phyloP scores from a whole-genome alignment of 2,888 invertebrate genomes.

The Chloroclysta siterata region DNA sequence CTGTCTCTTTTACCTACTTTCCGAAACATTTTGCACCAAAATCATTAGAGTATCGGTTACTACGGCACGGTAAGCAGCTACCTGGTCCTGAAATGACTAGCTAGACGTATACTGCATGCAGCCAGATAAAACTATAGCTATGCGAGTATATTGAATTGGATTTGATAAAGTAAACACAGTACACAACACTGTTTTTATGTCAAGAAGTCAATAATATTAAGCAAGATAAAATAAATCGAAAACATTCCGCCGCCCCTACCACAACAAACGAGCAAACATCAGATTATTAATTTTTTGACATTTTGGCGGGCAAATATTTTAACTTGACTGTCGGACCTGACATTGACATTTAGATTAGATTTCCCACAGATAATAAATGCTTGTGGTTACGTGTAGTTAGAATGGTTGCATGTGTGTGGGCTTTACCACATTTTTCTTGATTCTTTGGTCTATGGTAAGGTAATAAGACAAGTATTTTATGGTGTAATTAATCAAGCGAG shows the following conservation, averaged over 20 bases:
- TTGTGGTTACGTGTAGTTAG: neutral
- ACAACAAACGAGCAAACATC: neutral
- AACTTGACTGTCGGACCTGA: constrained; percentile 1
- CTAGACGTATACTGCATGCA: neutral
- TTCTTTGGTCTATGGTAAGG: constrained; percentile 58
- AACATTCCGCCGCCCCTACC: too few species aligned
- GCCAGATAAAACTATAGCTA: neutral
- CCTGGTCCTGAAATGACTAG: neutral
- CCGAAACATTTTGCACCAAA: constrained; percentile 46
- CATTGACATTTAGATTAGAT: neutral
- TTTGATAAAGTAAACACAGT: neutral
- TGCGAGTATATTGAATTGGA: too few species aligned
- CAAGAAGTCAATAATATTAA: too few species aligned
- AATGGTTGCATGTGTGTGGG: constrained; percentile 3
- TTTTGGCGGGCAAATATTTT: constrained; percentile 1
- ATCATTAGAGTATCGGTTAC: neutral
- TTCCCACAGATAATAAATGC: neutral
- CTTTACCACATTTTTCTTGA: constrained; percentile 14
- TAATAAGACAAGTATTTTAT: constrained; percentile 65
- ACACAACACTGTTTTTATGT: neutral
- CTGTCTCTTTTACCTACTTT: constrained; percentile 38
- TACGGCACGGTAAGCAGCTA: neutral
- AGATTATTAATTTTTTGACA: neutral
- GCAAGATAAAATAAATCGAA: too few species aligned
- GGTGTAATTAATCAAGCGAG: constrained; percentile 73